A percentile compares a stretch with the other conserved stretches of the same genome.
Conservation (phyloP, 2,888 invertebrate species). For the Parnassius apollo region DNA sequence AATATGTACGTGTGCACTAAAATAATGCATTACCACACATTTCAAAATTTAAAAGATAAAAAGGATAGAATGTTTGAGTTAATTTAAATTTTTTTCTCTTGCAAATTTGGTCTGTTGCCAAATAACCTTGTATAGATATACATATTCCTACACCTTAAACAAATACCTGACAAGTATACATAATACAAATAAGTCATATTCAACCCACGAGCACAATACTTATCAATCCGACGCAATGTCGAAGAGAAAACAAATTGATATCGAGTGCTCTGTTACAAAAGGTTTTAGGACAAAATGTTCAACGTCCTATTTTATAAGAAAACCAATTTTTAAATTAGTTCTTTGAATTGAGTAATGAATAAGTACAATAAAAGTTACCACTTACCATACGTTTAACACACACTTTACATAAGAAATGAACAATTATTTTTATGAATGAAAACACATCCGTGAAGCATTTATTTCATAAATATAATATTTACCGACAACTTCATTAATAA, state of each 20-base stretch:
- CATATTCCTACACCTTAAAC: too few species aligned
- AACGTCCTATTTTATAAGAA: conserved; percentile 70
- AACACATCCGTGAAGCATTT: background rate
- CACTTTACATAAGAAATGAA: conserved; percentile 33
- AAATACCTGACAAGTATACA: background rate
- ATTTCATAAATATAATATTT: too few species aligned
- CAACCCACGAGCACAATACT: conserved; percentile 11
- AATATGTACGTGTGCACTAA: too few species aligned
- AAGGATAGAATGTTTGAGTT: too few species aligned
- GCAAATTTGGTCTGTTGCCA: too few species aligned
- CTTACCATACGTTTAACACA: conserved; percentile 31
- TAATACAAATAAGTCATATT: conserved; percentile 9
- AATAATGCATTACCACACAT: too few species aligned
- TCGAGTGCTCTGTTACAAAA: conserved; percentile 58
- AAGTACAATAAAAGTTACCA: conserved; percentile 47
- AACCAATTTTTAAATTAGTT: conserved; percentile 73
- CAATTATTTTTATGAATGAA: conserved; percentile 13
- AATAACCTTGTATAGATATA: too few species aligned
- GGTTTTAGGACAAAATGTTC: conserved; percentile 64
- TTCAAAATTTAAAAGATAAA: too few species aligned
- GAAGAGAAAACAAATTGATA: conserved; percentile 62
- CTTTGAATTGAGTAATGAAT: conserved; percentile 52
- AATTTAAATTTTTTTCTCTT: too few species aligned
- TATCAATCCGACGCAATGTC: conserved; percentile 41
- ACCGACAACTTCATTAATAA: too few species aligned